Evolutionary conservation across 2,113 vertebrate genomes (phyloP).

Genomic region (Chrysemys picta): DNA sequence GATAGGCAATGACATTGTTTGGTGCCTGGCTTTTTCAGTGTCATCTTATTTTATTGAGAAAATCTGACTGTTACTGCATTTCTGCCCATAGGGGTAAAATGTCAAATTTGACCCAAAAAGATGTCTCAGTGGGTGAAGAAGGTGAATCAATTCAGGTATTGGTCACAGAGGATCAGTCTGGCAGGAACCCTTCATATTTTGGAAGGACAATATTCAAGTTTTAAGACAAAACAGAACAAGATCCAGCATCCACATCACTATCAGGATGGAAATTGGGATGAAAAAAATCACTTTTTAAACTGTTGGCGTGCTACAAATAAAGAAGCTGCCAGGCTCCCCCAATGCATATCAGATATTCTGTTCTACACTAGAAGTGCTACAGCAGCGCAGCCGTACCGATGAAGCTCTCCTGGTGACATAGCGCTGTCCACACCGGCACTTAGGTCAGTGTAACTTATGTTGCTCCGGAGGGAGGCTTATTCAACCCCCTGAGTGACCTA

Average conservation of each 20-base stretch:
- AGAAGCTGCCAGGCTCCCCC: neutral
- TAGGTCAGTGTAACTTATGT: neutral
- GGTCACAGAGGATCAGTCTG: neutral
- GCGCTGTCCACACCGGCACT: neutral
- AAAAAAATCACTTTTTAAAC: neutral
- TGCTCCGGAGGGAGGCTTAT: neutral
- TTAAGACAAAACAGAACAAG: neutral
- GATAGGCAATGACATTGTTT: neutral
- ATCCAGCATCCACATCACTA: neutral
- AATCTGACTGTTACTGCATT: neutral
- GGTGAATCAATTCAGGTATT: neutral
- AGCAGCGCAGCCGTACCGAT: neutral
- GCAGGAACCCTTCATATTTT: neutral
- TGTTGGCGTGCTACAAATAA: neutral
- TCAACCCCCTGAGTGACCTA: neutral
- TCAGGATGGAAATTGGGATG: neutral
- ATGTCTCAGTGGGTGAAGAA: neutral
- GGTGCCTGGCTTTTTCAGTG: neutral
- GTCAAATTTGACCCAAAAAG: neutral
- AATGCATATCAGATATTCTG: neutral
- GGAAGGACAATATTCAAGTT: neutral
- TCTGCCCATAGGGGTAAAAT: neutral
- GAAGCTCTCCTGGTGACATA: neutral
- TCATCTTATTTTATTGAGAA: neutral
- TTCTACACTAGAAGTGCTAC: neutral